Base-by-base conservation (phyloP, 1,140 invertebrate species). In the Drosophila kurseongensis region DNA sequence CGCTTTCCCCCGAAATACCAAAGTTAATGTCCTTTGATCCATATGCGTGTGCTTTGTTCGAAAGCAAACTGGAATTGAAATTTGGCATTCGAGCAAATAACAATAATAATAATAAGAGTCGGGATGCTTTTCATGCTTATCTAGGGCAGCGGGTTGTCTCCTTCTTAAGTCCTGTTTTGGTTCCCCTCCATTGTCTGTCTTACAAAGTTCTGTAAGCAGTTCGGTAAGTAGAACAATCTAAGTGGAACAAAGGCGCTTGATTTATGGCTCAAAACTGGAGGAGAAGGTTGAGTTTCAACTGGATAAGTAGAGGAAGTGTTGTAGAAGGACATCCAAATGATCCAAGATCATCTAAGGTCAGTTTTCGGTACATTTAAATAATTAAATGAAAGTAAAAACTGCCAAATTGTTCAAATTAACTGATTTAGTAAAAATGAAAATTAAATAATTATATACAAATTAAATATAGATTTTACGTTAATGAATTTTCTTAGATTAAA, bases 11-110 rank as follows among this genome's bases (percentile, higher is more conserved):
- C 51, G 36, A 63, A 61, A 59, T 62, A 78, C 59, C 14, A 67
- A 86, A 85, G 82, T 85, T 88, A 86, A 88, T 83, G 80, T 73
- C 75, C 79, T 71, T 71, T 73, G 69, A 88, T 75, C 65, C 67
- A 41, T 44, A 47, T 77, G 52, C 18, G 51, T 27, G 79, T 45
- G 83, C 82, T 82, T 86, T 86, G 82, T 86, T 79, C 52, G 14
- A 35, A 18, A 12, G 65, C 50, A 68, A 86, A 86, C 82, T 88
- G 79, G 83, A 88, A 88, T 54, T 59, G 47, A 82, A 85, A 75
- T 75, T 75, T 69, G 62, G 61, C 67, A 82, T 54, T 82, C 59
- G 61, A 52, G 52, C 36, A 54, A 76, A 62, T 52, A 68, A 32
- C 29, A 32, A 71, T 75, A 65, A 66, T 44, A 38, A 36, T 9